A percentile compares a stretch with the other conserved stretches of the same genome.
phyloP scores from a whole-genome alignment of 2,113 vertebrate genomes.

The Osmerus eperlanus region DNA sequence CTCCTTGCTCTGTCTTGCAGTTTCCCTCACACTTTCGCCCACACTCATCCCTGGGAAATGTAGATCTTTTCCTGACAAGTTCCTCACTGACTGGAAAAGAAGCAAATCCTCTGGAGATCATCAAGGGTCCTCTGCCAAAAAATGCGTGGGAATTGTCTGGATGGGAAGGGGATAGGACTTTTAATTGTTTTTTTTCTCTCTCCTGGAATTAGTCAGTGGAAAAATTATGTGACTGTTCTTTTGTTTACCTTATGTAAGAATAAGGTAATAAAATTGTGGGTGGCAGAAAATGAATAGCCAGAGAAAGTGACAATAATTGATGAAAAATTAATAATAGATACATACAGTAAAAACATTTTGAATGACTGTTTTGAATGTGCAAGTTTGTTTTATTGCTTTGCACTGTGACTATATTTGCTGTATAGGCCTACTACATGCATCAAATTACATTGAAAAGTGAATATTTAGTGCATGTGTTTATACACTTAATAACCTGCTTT shows the following conservation, averaged over 20 bases:
- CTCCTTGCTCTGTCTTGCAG: constrained; percentile 61
- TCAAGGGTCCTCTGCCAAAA: constrained; percentile 88
- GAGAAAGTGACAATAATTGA: constrained; percentile 2
- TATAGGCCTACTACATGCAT: constrained; percentile 49
- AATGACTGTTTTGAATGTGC: too few relatives aligned
- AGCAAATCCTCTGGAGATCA: constrained; percentile 88
- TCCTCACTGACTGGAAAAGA: constrained; percentile 90
- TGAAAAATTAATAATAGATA: background rate
- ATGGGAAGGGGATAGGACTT: constrained; percentile 84
- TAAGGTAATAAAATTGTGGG: constrained; percentile 47
- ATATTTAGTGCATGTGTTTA: constrained; percentile 60
- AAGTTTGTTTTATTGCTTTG: background rate
- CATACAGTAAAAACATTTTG: too few relatives aligned
- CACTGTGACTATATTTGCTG: constrained; percentile 16
- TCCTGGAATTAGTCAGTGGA: constrained; percentile 81
- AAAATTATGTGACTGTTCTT: constrained; percentile 72
- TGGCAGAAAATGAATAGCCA: constrained; percentile 39
- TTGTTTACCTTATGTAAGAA: constrained; percentile 67
- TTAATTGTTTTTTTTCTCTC: constrained; percentile 76
- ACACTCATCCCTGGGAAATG: constrained; percentile 90
- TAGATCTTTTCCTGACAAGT: constrained; percentile 96
- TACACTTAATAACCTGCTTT: constrained; percentile 62
- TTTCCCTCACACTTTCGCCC: constrained; percentile 72
- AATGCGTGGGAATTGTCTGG: constrained; percentile 94
- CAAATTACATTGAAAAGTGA: constrained; percentile 63